Percentiles rank a stretch among this genome's conserved stretches.
phyloP scores from a whole-genome alignment of 2,113 vertebrate genomes.

The Cricetomys ansorgei region DNA sequence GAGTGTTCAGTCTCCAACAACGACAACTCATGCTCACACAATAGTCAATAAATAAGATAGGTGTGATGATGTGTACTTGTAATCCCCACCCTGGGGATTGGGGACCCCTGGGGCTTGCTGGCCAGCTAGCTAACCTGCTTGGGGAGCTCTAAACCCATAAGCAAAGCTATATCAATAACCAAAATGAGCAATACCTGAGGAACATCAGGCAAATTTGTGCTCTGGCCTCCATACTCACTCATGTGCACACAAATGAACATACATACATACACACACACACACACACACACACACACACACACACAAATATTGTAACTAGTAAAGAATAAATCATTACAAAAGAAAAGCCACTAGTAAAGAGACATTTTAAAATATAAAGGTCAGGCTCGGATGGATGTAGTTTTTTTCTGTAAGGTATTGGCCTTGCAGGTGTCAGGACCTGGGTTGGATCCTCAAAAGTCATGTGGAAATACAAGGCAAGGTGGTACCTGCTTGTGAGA shows the following conservation, averaged over 20 bases:
- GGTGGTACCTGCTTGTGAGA: background rate
- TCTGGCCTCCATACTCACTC: background rate
- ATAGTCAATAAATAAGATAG: background rate
- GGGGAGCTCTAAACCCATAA: too few relatives aligned
- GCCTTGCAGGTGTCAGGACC: background rate
- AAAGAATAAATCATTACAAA: background rate
- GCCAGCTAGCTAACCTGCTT: too few relatives aligned
- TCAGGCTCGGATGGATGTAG: background rate
- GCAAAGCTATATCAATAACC: background rate
- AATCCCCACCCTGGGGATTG: background rate
- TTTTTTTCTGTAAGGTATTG: background rate
- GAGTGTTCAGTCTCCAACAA: too few relatives aligned
- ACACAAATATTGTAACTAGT: background rate
- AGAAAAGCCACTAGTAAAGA: background rate
- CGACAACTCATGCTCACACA: background rate
- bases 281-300: background rate
- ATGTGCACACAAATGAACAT: background rate
- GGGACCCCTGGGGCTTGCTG: background rate
- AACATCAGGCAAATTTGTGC: background rate
- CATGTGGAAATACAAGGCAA: background rate
- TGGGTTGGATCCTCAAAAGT: background rate
- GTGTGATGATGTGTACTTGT: background rate
- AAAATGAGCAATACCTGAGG: background rate
- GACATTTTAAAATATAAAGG: background rate
- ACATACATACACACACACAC: background rate